Evolutionary conservation across 2,797 vertebrate genomes (phyloP).

Genomic region (Emys orbicularis): DNA sequence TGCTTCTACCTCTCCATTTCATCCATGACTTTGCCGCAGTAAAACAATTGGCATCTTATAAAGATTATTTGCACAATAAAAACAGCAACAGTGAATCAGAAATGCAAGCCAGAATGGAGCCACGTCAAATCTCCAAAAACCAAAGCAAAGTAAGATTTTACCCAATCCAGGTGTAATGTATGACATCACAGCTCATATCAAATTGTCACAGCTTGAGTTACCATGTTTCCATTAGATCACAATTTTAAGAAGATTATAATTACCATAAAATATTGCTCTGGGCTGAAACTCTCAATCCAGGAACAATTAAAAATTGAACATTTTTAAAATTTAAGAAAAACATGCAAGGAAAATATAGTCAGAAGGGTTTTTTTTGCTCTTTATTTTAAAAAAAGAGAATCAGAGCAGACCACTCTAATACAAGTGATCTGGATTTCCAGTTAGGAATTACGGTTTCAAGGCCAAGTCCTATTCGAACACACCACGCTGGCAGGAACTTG

Average conservation of each 20-base stretch:
- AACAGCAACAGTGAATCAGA: background rate
- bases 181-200: background rate
- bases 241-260: background rate
- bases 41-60: background rate
- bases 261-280: background rate
- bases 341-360: background rate
- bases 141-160: background rate
- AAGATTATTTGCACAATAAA: background rate
- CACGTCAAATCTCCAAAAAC: background rate
- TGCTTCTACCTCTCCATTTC: background rate
- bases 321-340: background rate
- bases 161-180: background rate
- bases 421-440: background rate
- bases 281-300: background rate
- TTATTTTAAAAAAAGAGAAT: background rate
- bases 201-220: rapidly evolving
- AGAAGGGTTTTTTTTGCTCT: background rate
- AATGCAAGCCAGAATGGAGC: background rate
- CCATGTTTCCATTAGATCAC: background rate
- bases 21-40: background rate
- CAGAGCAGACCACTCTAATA: background rate
- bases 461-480: background rate
- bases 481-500: background rate
- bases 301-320: background rate
- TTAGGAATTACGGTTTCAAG: rapidly evolving